phyloP scores from a whole-genome alignment of 2,113 vertebrate genomes.

The Semnornis frantzii region DNA sequence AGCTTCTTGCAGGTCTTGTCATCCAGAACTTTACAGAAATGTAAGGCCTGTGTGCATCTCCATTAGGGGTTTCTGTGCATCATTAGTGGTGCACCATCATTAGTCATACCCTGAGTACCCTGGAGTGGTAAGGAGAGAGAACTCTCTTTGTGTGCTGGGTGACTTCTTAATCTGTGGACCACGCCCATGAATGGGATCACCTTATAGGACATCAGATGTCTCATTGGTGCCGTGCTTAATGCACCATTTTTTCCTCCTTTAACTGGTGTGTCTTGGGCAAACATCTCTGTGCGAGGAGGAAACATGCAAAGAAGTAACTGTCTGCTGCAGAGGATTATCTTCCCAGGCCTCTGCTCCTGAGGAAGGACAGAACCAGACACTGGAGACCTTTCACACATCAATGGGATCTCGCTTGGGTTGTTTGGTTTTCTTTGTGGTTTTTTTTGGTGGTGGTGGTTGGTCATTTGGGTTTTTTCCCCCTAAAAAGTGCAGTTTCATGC shows the following conservation, averaged over 20 bases:
- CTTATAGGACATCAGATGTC: neutral
- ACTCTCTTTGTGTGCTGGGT: neutral
- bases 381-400: neutral
- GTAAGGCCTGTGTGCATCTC: neutral
- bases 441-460: no score
- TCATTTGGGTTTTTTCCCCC: neutral
- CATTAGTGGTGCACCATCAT: neutral
- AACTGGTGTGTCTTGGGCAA: neutral
- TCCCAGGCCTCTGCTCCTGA: neutral
- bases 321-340: neutral
- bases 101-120: neutral
- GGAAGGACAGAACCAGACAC: fast-evolving
- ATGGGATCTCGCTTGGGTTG: neutral
- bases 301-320: neutral
- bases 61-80: neutral
- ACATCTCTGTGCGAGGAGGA: neutral
- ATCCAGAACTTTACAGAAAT: neutral
- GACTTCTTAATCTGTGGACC: neutral
- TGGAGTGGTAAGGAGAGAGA: neutral
- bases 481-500: neutral
- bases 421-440: no score
- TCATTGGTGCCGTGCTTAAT: neutral
- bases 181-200: neutral
- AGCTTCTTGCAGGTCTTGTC: neutral
- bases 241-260: neutral